Conservation (phyloP, 64 coral and sea anemone genomes). For the Stichodactyla mertensii region DNA sequence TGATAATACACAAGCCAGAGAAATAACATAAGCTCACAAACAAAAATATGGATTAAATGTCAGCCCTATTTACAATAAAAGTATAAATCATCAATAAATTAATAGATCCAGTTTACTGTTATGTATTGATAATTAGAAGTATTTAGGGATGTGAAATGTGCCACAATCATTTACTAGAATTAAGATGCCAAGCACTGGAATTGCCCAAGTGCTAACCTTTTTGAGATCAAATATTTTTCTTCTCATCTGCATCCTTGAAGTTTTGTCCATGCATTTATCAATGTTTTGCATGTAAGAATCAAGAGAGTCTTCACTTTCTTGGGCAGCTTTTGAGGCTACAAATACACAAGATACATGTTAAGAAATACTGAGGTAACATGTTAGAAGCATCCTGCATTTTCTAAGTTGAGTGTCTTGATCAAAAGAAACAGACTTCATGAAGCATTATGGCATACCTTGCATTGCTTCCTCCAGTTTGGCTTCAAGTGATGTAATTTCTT, state of each 20-base stretch:
- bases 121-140: too few relatives aligned
- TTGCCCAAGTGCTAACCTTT: constrained; percentile 44
- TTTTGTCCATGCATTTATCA: constrained; percentile 68
- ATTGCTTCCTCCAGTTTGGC: constrained; percentile 25
- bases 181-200: too few relatives aligned
- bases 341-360: neutral
- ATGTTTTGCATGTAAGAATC: constrained; percentile 82
- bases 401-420: too few relatives aligned
- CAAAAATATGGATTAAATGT: too few relatives aligned
- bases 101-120: too few relatives aligned
- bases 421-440: too few relatives aligned
- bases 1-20: neutral
- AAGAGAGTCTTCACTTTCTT: constrained; percentile 57
- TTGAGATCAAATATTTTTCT: constrained; percentile 91
- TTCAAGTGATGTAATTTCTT: constrained; percentile 42
- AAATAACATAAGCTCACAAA: neutral
- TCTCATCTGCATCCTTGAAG: constrained; percentile 69
- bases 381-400: too few relatives aligned
- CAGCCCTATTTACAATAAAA: too few relatives aligned
- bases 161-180: too few relatives aligned
- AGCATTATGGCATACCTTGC: neutral
- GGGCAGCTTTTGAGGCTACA: constrained; percentile 19
- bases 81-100: too few relatives aligned
- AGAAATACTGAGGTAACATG: neutral
- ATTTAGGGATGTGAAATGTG: too few relatives aligned